These are phyloP conservation scores for Henicopernis longicauda DNA, from an alignment of 2,113 vertebrate species.

Conservation along the genomic window DNA sequence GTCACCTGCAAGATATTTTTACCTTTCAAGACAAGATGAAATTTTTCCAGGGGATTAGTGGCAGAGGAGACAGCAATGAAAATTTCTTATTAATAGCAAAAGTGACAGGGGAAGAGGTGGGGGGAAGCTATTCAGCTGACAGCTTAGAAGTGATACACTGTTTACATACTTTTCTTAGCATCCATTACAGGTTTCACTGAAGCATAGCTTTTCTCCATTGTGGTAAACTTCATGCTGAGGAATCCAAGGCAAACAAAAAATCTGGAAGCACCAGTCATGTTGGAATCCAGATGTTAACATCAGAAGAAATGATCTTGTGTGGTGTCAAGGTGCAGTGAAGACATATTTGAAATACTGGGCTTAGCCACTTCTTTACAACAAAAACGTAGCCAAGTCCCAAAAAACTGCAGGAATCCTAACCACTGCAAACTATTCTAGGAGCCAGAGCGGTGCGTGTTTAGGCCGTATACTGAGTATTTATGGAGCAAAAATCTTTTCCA, in stretches of 20 bases:
- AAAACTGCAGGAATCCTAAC: background rate
- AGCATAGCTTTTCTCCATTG: background rate
- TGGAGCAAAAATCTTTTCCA: background rate
- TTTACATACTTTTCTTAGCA: background rate
- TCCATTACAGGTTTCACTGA: background rate
- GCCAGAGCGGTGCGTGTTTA: background rate
- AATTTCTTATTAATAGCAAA: background rate
- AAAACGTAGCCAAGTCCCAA: background rate
- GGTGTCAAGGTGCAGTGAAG: background rate
- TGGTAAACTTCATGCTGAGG: background rate
- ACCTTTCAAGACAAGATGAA: background rate
- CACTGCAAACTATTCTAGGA: background rate
- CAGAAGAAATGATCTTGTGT: background rate
- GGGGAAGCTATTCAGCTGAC: background rate
- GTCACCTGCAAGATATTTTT: background rate
- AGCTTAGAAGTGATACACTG: background rate
- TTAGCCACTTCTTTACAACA: background rate
- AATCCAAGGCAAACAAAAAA: constrained; percentile 7
- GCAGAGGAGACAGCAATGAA: background rate
- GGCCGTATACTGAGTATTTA: background rate
- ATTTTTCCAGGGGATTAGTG: background rate
- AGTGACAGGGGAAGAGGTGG: background rate
- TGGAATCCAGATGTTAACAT: background rate
- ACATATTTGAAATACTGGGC: background rate
- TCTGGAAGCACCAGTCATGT: background rate